Evolutionary conservation across 2,888 invertebrate genomes (phyloP), one percentile per base, ranked within the genome.

Genomic region (Plebejus argus): DNA sequence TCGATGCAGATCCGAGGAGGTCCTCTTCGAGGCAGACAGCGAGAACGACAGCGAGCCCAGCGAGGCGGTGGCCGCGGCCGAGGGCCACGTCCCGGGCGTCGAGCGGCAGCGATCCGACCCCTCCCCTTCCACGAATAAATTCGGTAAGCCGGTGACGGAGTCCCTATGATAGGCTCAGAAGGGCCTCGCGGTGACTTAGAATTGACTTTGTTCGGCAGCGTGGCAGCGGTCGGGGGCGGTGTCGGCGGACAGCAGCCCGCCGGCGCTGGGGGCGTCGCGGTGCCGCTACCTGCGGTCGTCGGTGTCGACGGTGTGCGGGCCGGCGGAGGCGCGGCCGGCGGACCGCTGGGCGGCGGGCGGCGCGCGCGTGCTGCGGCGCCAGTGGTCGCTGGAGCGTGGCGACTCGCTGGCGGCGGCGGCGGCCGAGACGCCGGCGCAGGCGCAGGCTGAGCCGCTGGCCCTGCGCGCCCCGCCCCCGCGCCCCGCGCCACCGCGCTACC

Each of bases 311-410:
- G 81, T 81, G 49, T 78, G 81, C 23, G 81, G 80, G 61, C 76
- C 81, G 71, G 78, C 80, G 82, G 87, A 83, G 76, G 94, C 95
- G 82, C 94, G 96, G 96, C 85, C 66, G 23, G 6, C 39, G 53
- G 77, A 70, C 77, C 83, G 83, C 56, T 82, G 85, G 79, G 84
- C 85, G 7, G 84, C 80, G 20, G 79, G 85, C n/a, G 85, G 85
- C 10, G 82, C 84, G 78, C 86, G 88, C 35, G 84, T 85, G 20
- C 83, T 91, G 82, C 88, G 90, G 23, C 89, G 92, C 1, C 92
- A 92, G 85, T 92, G 92, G 91, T 91, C 91, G 79, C 85, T 92
- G 83, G 92, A 92, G 86, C 91, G 91, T 77, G 91, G 90, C 76
- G 91, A 91, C 80, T 84, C 85, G 81, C 84, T 89, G 82, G 89